These are phyloP conservation scores for Benthochromis sp. DNA, from an alignment of 2,113 vertebrate genomes.

Conservation along the genomic window DNA sequence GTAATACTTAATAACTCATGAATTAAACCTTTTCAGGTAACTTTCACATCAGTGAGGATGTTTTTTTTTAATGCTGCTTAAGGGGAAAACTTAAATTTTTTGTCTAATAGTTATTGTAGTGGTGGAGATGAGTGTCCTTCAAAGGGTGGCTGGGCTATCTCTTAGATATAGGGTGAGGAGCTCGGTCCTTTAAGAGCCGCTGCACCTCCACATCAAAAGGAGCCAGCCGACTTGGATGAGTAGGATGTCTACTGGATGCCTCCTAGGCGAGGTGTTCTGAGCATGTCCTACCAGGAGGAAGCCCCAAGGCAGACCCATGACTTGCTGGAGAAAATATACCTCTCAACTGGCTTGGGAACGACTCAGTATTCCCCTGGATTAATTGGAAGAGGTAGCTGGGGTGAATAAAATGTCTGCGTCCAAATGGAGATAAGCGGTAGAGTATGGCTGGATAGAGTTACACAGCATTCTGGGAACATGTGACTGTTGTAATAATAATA, in stretches of 20 bases:
- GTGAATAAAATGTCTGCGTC: background rate
- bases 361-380: background rate
- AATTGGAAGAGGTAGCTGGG: background rate
- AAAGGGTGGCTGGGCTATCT: background rate
- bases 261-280: background rate
- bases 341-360: background rate
- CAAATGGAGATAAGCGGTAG: background rate
- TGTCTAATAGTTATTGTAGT: background rate
- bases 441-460: background rate
- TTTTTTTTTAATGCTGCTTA: background rate
- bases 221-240: background rate
- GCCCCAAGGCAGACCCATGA: background rate
- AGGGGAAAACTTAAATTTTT: background rate
- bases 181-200: background rate
- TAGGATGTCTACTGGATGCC: background rate
- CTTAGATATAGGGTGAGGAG: background rate
- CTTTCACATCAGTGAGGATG: background rate
- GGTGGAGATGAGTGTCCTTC: background rate
- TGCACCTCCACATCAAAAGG: background rate
- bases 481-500: background rate
- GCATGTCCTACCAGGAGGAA: background rate
- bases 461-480: background rate
- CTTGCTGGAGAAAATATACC: background rate
- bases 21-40: background rate
- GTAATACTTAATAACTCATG: background rate